Evolutionary conservation across 2,797 vertebrate species (phyloP).

Genomic region (Ctenopoma kingsleyae): DNA sequence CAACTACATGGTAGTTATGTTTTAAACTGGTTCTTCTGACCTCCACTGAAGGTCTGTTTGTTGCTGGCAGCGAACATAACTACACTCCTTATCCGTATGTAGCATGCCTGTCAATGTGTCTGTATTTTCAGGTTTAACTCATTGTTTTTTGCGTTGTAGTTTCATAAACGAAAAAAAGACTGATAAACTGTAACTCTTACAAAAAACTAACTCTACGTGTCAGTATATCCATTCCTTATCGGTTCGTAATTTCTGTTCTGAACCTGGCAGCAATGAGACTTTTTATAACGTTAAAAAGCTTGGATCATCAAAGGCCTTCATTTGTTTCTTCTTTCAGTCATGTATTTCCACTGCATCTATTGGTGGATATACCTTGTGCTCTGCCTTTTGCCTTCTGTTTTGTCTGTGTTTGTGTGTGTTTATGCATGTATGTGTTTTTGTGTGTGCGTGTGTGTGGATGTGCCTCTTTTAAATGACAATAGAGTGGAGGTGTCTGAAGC

Average conservation of each 20-base stretch:
- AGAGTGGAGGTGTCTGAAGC: conserved; percentile 94
- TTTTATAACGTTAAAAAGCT: conserved; percentile 15
- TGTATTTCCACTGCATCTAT: conserved; percentile 13
- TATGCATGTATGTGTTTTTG: neutral
- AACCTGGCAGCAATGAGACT: conserved; percentile 46
- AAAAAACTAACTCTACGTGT: conserved; percentile 55
- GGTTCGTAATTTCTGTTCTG: conserved; percentile 9
- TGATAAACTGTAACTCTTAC: conserved; percentile 45
- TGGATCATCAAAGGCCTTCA: conserved; percentile 32
- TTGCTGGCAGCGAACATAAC: conserved; percentile 61
- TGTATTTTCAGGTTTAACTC: conserved; percentile 71
- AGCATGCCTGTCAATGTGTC: conserved; percentile 76
- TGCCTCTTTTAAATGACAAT: conserved; percentile 88
- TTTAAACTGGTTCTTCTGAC: conserved; percentile 51
- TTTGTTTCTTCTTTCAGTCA: conserved; percentile 14
- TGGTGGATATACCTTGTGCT: conserved; percentile 27
- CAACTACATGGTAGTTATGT: conserved; percentile 83
- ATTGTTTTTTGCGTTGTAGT: conserved; percentile 50
- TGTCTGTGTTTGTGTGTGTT: conserved; percentile 23
- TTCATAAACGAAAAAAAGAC: conserved; percentile 58
- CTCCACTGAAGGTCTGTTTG: conserved; percentile 42
- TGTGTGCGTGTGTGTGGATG: conserved; percentile 7
- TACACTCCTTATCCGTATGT: conserved; percentile 54
- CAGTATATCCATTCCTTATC: conserved; percentile 50
- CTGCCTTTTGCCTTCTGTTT: neutral